phyloP scores from a whole-genome alignment of 2,113 vertebrate genomes.

The Fulmarus glacialis region DNA sequence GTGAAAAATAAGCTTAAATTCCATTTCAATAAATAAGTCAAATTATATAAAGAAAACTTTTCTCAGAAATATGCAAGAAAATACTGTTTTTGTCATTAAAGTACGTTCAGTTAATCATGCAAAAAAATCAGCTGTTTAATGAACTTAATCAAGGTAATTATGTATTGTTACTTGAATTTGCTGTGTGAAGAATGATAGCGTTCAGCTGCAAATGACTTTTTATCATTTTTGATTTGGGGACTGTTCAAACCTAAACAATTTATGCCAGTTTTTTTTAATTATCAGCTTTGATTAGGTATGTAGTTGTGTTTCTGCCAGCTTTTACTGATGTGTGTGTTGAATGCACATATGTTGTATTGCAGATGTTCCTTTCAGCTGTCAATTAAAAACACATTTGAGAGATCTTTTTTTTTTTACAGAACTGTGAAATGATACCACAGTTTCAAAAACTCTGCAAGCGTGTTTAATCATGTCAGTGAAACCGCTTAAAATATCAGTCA shows the following conservation, averaged over 20 bases:
- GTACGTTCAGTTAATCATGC: not conserved
- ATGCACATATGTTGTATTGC: not conserved
- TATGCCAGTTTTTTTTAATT: not conserved
- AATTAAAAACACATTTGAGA: conserved; percentile 2
- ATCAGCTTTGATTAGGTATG: not conserved
- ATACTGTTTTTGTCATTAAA: not conserved
- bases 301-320: not conserved
- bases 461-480: not conserved
- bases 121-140: not conserved
- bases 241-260: not conserved
- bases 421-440: not conserved
- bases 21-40: not conserved
- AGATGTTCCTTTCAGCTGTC: conserved; percentile 29
- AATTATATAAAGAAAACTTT: not conserved
- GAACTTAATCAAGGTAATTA: not conserved
- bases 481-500: not conserved
- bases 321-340: not conserved
- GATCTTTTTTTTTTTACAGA: not conserved
- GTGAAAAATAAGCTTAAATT: not conserved
- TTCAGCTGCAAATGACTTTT: not conserved
- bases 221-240: not conserved
- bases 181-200: not conserved
- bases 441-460: not conserved
- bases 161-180: not conserved
- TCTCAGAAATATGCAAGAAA: not conserved